A percentile compares a stretch with the other conserved stretches of the same genome.
Conservation (phyloP, 2,888 invertebrate genomes). For the Melieria omissa region DNA sequence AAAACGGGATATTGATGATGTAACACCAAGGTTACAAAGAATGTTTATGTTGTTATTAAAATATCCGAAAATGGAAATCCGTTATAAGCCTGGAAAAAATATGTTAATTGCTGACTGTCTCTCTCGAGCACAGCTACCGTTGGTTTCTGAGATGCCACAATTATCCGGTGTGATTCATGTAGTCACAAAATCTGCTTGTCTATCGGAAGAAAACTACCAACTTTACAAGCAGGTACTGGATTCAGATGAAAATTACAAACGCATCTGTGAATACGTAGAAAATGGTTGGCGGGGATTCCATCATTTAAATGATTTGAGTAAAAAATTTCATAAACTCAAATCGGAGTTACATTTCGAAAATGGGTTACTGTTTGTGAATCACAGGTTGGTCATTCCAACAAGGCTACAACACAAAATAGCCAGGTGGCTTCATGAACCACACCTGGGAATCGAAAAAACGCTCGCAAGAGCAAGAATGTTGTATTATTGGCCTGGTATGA, state of each 20-base stretch:
- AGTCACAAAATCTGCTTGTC: conserved; percentile 29
- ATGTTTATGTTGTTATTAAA: conserved; percentile 52
- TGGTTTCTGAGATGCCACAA: conserved; percentile 17
- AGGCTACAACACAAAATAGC: too few species aligned
- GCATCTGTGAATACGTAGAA: conserved; percentile 6
- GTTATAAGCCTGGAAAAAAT: conserved; percentile 48
- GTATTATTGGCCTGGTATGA: too few species aligned
- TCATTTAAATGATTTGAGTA: conserved; percentile 26
- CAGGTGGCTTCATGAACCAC: too few species aligned
- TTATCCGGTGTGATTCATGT: conserved; percentile 20
- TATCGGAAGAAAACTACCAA: conserved; percentile 39
- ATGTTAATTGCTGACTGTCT: conserved; percentile 43
- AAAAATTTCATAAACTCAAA: conserved; percentile 30
- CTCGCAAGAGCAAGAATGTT: too few species aligned
- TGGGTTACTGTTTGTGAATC: conserved; percentile 34
- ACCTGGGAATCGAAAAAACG: too few species aligned
- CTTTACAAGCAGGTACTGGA: conserved; percentile 10
- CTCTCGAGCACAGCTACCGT: conserved; percentile 42
- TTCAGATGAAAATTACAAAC: neutral
- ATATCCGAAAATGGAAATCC: conserved; percentile 44
- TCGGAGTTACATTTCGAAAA: conserved; percentile 37
- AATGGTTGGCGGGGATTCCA: neutral
- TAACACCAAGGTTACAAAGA: conserved; percentile 51
- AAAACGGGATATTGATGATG: conserved; percentile 52
- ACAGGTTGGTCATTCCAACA: conserved; percentile 29